Conservation (phyloP, 1,140 invertebrate genomes). For the Hyphantria cunea region DNA sequence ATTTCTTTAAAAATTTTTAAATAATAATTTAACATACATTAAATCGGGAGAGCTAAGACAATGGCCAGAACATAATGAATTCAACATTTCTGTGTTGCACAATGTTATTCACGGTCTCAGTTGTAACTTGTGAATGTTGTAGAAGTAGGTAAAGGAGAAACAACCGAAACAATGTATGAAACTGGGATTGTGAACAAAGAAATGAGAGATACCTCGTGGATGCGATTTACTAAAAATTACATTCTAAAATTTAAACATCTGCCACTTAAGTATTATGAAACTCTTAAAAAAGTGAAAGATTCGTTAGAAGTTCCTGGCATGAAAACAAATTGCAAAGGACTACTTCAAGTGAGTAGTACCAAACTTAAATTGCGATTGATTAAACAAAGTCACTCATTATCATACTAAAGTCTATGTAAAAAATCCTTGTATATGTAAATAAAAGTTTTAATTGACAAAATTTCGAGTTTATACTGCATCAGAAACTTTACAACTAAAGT, state of each 20-base stretch:
- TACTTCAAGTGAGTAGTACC: no score
- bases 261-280: no score
- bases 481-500: constrained; percentile 17
- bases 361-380: no score
- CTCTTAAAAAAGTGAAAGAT: no score
- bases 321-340: no score
- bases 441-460: constrained; percentile 3
- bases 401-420: no score
- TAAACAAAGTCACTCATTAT: neutral
- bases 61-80: constrained; percentile 3
- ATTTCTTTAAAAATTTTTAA: constrained; percentile 35
- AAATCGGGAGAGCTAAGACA: constrained; percentile 1
- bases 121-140: neutral
- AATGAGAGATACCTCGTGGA: neutral
- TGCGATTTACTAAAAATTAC: no score
- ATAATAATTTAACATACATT: neutral
- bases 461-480: constrained; percentile 11
- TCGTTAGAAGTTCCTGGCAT: no score
- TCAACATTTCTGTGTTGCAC: constrained; percentile 22
- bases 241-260: no score
- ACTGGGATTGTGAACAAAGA: neutral
- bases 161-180: neutral
- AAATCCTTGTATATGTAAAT: neutral
- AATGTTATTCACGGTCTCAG: constrained; percentile 9
- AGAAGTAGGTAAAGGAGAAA: constrained; percentile 1